Evolutionary conservation across 1,140 invertebrate genomes (phyloP).

Genomic region (Hirudo medicinalis): DNA sequence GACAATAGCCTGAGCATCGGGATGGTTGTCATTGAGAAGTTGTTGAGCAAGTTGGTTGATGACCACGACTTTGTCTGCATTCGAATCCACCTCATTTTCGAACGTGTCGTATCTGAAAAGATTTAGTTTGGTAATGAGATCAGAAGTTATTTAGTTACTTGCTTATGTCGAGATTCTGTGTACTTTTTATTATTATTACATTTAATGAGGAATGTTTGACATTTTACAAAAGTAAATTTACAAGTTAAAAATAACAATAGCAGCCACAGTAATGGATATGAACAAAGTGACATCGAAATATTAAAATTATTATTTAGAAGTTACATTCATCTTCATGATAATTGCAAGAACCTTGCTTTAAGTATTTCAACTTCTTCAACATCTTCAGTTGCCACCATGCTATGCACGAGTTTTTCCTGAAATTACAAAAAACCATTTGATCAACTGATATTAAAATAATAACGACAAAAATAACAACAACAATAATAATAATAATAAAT

Average conservation of each 20-base stretch:
- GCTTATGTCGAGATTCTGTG: too few species aligned
- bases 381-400: slow-evolving; percentile 87
- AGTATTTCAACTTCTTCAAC: slow-evolving; percentile 99
- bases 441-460: too few species aligned
- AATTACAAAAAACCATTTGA: not conserved
- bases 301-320: too few species aligned
- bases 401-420: slow-evolving; percentile 86
- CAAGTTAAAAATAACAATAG: too few species aligned
- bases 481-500: too few species aligned
- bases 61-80: slow-evolving; percentile 87
- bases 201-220: too few species aligned
- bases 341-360: slow-evolving; percentile 62
- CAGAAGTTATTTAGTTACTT: slow-evolving; percentile 67
- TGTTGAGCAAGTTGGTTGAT: slow-evolving; percentile 93
- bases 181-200: too few species aligned
- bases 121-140: not conserved
- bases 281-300: too few species aligned
- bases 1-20: slow-evolving; percentile 86
- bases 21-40: slow-evolving; percentile 74
- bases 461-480: not conserved
- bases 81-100: slow-evolving; percentile 97
- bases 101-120: slow-evolving; percentile 73
- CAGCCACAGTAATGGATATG: too few species aligned
- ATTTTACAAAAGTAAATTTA: too few species aligned
- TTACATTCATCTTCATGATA: not conserved